Evolutionary conservation across 2,113 vertebrate genomes (phyloP), one percentile per base, ranked within the genome.

Genomic region (Rhadina sibilatrix): DNA sequence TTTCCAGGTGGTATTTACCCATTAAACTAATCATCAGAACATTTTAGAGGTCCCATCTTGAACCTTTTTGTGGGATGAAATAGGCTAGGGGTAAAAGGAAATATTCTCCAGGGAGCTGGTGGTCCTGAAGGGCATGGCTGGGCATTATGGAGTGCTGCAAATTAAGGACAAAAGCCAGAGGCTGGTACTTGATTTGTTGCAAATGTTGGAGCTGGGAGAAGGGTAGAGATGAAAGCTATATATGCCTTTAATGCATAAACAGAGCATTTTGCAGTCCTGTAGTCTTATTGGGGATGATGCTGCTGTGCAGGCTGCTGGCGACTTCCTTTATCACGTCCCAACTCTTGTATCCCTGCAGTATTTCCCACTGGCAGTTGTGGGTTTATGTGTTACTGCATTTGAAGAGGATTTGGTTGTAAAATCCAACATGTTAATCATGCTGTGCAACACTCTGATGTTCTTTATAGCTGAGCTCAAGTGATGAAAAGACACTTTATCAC

Each of bases 401-500:
- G 80, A 92, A 90, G 86, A 93, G 65, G 47, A 83, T 94, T 94
- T 92, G 59, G 23, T 92, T 83, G 83, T 97, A 96, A 96, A 95
- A 82, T 68, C 50, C 18, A 92, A 89, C 76, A 84, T 90, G 83
- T 93, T 95, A 89, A 82, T 93, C 90, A 95, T 72, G 93, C 93
- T 97, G 94, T 90, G 88, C 83, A 92, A 40, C 8, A 27, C 60
- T 84, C 93, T 78, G 64, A 83, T 96, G 79, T 83, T 87, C 86
- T 93, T 94, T 92, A 68, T 86, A 93, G 64, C 80, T 72, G 49
- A 92, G 35, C n/a, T 80, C 0, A 0, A 71, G 92, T 87, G 94
- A 64, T 90, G 90, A 96, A 95, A 97, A 93, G 87, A 64, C 90
- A 87, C 88, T 96, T 95, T 96, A 83, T 96, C 90, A 93, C 71